A percentile compares a stretch with the other conserved stretches of the same genome.
phyloP scores from a whole-genome alignment of 2,888 invertebrate species.

The Ptychoptera albimana region DNA sequence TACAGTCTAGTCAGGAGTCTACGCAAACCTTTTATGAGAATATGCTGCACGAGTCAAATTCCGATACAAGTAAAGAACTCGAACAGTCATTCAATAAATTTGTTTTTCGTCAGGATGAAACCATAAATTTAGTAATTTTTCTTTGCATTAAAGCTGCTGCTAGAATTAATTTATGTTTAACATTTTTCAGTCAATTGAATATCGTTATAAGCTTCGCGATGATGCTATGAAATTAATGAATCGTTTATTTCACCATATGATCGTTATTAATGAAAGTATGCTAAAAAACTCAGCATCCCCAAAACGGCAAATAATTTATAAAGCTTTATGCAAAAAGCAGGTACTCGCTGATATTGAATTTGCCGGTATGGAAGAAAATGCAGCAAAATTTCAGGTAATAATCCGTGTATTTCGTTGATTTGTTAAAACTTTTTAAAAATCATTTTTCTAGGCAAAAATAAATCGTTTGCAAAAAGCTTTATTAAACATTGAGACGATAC shows the following conservation, averaged over 20 bases:
- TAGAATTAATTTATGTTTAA: neutral
- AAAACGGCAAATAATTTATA: neutral
- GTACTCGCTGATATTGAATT: neutral
- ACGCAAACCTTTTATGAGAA: neutral
- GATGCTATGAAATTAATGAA: neutral
- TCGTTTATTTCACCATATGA: neutral
- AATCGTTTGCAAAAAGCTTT: neutral
- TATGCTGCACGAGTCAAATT: constrained; percentile 2
- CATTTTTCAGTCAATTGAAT: neutral
- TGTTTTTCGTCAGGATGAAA: neutral
- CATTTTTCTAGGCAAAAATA: neutral
- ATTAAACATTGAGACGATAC: neutral
- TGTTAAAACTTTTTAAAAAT: too few relatives aligned
- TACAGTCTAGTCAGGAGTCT: neutral
- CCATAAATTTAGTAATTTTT: neutral
- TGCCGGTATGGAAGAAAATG: neutral
- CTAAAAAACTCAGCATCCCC: neutral
- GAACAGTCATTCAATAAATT: neutral
- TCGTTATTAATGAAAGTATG: neutral
- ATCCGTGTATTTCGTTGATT: neutral
- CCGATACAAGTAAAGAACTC: neutral
- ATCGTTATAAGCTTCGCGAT: neutral
- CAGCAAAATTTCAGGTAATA: neutral
- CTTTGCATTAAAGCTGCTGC: too few relatives aligned
- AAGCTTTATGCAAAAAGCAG: neutral